Evolutionary conservation across 2,797 vertebrate genomes (phyloP).

Genomic region (Orestias chungarensis): DNA sequence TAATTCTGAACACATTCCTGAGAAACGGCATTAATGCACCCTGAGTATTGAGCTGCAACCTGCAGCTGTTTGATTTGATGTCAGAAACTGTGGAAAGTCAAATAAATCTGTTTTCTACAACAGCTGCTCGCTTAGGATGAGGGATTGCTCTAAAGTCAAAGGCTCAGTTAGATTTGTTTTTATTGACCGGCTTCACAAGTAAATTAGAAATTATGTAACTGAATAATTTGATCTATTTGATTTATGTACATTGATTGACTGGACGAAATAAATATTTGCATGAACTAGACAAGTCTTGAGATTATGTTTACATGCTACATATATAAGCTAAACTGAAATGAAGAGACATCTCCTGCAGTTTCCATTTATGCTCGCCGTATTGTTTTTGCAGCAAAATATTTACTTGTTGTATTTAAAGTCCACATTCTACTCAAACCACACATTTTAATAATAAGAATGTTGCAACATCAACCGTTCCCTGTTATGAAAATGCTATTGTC

Average conservation of each 20-base stretch:
- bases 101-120: neutral
- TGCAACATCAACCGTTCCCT: neutral
- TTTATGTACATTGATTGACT: neutral
- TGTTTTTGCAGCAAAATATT: neutral
- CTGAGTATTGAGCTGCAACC: neutral
- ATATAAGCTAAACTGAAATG: neutral
- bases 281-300: neutral
- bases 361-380: neutral
- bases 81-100: neutral
- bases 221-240: neutral
- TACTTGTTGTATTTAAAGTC: neutral
- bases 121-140: neutral
- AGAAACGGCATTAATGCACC: conserved; percentile 3
- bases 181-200: neutral
- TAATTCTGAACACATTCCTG: conserved; percentile 6
- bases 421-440: neutral
- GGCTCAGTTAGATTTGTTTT: neutral
- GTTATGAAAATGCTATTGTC: neutral
- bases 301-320: neutral
- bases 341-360: neutral
- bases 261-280: neutral
- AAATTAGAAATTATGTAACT: neutral
- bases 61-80: neutral
- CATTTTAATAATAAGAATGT: neutral
- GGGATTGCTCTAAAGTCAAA: neutral